Evolutionary conservation across 2,888 invertebrate species (phyloP).

Genomic region (Hemaris fuciformis): DNA sequence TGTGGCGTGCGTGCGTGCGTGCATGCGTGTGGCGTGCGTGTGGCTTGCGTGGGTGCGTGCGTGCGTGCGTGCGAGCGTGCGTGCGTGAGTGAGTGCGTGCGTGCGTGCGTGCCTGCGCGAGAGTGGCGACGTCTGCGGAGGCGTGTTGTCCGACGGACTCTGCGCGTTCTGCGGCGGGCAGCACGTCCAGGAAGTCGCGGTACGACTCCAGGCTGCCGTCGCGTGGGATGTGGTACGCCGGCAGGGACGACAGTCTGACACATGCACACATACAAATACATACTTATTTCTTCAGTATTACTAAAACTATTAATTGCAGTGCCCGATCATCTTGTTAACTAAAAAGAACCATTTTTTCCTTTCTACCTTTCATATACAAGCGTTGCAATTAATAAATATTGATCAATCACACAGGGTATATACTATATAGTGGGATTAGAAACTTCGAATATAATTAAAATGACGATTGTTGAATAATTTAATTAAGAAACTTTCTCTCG

Average conservation of each 20-base stretch:
- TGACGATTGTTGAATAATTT: too few species aligned
- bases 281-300: slow-evolving; percentile 34
- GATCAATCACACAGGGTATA: too few species aligned
- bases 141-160: slow-evolving; percentile 95
- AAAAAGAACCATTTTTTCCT: too few species aligned
- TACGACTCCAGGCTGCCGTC: slow-evolving; percentile 92
- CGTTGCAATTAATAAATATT: too few species aligned
- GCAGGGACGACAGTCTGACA: slow-evolving; percentile 85
- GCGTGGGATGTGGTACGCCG: slow-evolving; percentile 90
- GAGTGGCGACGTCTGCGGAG: slow-evolving; percentile 93
- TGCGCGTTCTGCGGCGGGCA: slow-evolving; percentile 90
- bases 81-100: not conserved
- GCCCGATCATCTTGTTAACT: too few species aligned
- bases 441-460: too few species aligned
- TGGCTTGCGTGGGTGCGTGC: not conserved
- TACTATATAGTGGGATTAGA: too few species aligned
- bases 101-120: slow-evolving; percentile 84
- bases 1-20: not conserved
- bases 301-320: too few species aligned
- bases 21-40: not conserved
- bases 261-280: not conserved
- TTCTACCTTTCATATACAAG: too few species aligned
- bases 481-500: too few species aligned
- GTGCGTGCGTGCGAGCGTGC: too few species aligned
- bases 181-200: slow-evolving; percentile 88